phyloP scores from a whole-genome alignment of 1,140 invertebrate genomes.

The Steinernema feltiae region DNA sequence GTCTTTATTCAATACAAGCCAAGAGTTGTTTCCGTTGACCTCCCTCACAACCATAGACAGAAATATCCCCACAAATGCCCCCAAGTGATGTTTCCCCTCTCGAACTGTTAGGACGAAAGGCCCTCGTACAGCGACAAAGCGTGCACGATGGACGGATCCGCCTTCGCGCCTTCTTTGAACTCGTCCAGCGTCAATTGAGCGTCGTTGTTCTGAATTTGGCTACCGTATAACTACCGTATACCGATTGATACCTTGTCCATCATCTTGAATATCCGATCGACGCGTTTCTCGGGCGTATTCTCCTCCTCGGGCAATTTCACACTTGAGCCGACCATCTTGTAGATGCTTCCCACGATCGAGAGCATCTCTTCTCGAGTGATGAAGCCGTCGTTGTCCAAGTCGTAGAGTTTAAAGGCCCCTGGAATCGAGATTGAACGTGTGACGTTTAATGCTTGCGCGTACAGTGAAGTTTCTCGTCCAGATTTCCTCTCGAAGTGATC shows the following conservation, averaged over 20 bases:
- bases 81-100: too few species aligned
- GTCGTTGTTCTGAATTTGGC: constrained; percentile 75
- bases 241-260: constrained; percentile 71
- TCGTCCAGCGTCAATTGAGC: constrained; percentile 91
- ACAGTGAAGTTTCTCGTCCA: constrained; percentile 94
- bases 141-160: constrained; percentile 94
- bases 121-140: constrained; percentile 65
- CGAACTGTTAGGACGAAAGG: too few species aligned
- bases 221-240: background rate
- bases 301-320: constrained; percentile 63
- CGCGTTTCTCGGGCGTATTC: constrained; percentile 86
- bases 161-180: constrained; percentile 95
- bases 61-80: too few species aligned
- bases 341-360: constrained; percentile 96
- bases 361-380: constrained; percentile 97
- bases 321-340: constrained; percentile 79
- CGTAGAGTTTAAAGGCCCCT: constrained; percentile 74
- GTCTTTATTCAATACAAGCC: too few species aligned
- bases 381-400: constrained; percentile 94
- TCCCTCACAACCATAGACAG: too few species aligned
- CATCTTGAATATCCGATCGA: constrained; percentile 93
- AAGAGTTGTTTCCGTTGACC: too few species aligned
- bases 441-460: constrained; percentile 60
- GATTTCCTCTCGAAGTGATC: constrained; percentile 86
- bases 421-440: constrained; percentile 19